Conservation (phyloP, 2,888 invertebrate genomes). For the Cheilosia urbana region DNA sequence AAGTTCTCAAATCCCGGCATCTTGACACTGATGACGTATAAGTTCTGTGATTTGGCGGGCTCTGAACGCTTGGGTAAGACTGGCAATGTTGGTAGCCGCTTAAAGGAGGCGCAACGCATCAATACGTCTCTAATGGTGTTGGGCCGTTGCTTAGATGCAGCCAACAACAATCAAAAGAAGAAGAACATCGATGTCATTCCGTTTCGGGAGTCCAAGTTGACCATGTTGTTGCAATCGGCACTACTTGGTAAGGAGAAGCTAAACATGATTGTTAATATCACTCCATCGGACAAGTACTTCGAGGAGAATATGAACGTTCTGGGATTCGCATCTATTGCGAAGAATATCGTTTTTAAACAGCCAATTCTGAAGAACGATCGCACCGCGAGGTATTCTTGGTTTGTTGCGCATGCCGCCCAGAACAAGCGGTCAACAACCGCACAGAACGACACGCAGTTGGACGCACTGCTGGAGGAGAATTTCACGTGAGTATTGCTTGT, state of each 20-base stretch:
- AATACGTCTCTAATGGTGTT: slow-evolving; percentile 95
- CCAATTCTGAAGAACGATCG: slow-evolving; percentile 70
- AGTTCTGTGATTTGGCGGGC: slow-evolving; percentile 97
- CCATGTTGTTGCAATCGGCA: slow-evolving; percentile 92
- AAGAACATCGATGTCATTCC: slow-evolving; percentile 80
- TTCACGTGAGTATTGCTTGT: slow-evolving; percentile 74
- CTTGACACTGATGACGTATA: slow-evolving; percentile 86
- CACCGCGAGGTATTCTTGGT: slow-evolving; percentile 76
- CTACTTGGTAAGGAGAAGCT: slow-evolving; percentile 86
- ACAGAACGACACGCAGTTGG: slow-evolving; percentile 72
- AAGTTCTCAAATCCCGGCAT: slow-evolving; percentile 81
- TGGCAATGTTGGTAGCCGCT: slow-evolving; percentile 88
- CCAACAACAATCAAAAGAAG: slow-evolving; percentile 82
- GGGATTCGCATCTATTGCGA: slow-evolving; percentile 91
- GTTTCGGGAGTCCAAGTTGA: slow-evolving; percentile 93
- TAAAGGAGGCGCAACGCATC: slow-evolving; percentile 94
- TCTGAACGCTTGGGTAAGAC: slow-evolving; percentile 92
- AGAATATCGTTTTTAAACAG: slow-evolving; percentile 85
- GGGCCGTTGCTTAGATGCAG: slow-evolving; percentile 89
- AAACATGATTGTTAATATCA: slow-evolving; percentile 93
- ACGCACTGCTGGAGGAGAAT: slow-evolving; percentile 78
- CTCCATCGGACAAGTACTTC: slow-evolving; percentile 89
- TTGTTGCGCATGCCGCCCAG: slow-evolving; percentile 61
- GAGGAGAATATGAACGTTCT: slow-evolving; percentile 93
- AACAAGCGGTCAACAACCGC: slow-evolving; percentile 55